These are phyloP conservation scores for Argynnis bischoffii DNA, from an alignment of 2,888 invertebrate species.

Conservation along the genomic window DNA sequence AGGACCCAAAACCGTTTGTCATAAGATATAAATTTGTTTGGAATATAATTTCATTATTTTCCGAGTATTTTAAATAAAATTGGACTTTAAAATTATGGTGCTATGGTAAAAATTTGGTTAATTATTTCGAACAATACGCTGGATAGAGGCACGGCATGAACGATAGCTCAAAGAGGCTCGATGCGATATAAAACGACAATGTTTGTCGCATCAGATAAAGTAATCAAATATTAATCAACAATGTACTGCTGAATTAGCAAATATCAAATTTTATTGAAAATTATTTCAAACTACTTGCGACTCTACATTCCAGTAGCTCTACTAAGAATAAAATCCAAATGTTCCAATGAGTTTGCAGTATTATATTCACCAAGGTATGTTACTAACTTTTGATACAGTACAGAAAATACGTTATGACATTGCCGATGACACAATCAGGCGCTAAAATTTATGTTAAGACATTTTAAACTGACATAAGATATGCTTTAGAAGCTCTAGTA, in stretches of 20 bases:
- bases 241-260: conserved; percentile 1
- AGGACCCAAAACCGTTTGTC: conserved; percentile 45
- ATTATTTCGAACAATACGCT: conserved; percentile 51
- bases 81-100: conserved; percentile 29
- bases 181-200: conserved; percentile 39
- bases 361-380: no score
- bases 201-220: conserved; percentile 31
- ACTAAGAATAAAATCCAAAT: no score
- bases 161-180: conserved; percentile 39
- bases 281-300: neutral
- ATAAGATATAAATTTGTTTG: conserved; percentile 56
- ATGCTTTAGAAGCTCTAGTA: no score
- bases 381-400: no score
- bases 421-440: no score
- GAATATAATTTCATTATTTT: conserved; percentile 47
- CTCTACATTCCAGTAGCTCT: no score
- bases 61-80: conserved; percentile 32
- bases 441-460: no score
- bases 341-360: no score
- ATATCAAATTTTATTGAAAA: neutral
- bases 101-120: conserved; percentile 41
- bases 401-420: no score
- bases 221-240: conserved; percentile 34
- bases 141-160: conserved; percentile 46
- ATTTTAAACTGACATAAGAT: no score